phyloP scores from a whole-genome alignment of 2,113 vertebrate genomes.

The Lophura nycthemera region DNA sequence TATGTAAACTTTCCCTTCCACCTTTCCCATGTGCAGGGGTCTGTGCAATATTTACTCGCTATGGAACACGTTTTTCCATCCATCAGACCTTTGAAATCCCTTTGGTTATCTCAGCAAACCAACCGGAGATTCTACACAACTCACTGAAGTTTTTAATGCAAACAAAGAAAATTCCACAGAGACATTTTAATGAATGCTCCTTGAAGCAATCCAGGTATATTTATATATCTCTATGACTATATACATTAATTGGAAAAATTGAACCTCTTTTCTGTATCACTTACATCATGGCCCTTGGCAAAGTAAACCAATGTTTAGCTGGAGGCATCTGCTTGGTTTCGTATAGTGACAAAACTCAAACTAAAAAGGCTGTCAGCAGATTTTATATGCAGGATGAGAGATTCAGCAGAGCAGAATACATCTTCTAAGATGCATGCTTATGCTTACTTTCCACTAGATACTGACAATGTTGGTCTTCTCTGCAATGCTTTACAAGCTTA shows the following conservation, averaged over 20 bases:
- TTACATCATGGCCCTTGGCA: not conserved
- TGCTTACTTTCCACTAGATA: slow-evolving; percentile 30
- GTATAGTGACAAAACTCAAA: not conserved
- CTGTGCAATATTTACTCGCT: not conserved
- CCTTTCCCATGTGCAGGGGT: not conserved
- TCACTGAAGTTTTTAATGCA: not conserved
- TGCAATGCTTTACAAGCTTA: not conserved
- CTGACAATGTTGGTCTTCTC: slow-evolving; percentile 6
- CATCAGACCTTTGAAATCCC: not conserved
- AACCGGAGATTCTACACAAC: not conserved
- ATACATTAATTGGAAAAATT: not conserved
- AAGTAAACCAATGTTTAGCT: not conserved
- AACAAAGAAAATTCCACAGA: not conserved
- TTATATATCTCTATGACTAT: not conserved
- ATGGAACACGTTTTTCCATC: not conserved
- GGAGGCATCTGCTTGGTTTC: not conserved
- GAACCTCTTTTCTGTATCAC: not conserved
- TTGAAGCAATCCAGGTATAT: not conserved
- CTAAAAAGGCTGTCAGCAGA: not conserved
- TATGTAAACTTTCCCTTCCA: not conserved
- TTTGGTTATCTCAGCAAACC: not conserved
- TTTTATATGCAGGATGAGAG: not conserved
- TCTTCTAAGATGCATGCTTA: slow-evolving; percentile 27
- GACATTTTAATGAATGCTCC: not conserved
- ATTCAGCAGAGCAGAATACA: slow-evolving; percentile 3